Evolutionary conservation across 2,888 invertebrate species (phyloP), one percentile per base, ranked within the genome.

Genomic region (Synanthedon vespiformis): DNA sequence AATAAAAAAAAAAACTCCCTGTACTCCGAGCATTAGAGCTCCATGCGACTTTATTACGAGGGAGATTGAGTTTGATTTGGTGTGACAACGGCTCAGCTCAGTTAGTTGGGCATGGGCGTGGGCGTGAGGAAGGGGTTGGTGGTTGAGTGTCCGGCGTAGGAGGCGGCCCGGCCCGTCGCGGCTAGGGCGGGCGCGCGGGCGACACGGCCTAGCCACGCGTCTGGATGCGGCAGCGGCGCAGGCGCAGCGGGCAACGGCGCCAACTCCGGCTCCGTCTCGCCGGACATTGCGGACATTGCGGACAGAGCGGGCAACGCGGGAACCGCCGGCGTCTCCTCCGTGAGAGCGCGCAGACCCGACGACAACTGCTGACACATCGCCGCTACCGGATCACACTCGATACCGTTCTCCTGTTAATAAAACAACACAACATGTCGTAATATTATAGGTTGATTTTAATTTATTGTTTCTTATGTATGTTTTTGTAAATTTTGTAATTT

Each of bases 341-440:
- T 90, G 56, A 95, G 89, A 54, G 94, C 90, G 52, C 93, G 93
- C 57, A 95, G 89, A 22, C 92, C 94, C 66, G 91, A 91, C 49
- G 93, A 91, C 61, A 94, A 87, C 76, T 94, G 93, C 77, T 93
- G 94, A 83, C 94, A 94, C 92, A 94, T 92, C 65, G 92, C 93
- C 57, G 92, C 90, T 53, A 94, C 92, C 49, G 91, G 90, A 69
- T 90, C 86, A 16, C 73, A 57, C 40, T 59, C 60, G 34, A 44
- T 48, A 34, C 53, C 53, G 51, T 54, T 50, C 40, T 49, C 40
- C 54, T 55, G 48, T 14, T 44, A 2, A n/a, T 5, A 44, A 13
- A 44, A 44, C n/a, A n/a, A 16, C 12, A 44, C 10, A n/a, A n/a
- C n/a, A n/a, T n/a, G n/a, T n/a, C n/a, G n/a, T n/a, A n/a, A n/a